phyloP scores from a whole-genome alignment of 2,797 vertebrate species.

The Choloepus didactylus region DNA sequence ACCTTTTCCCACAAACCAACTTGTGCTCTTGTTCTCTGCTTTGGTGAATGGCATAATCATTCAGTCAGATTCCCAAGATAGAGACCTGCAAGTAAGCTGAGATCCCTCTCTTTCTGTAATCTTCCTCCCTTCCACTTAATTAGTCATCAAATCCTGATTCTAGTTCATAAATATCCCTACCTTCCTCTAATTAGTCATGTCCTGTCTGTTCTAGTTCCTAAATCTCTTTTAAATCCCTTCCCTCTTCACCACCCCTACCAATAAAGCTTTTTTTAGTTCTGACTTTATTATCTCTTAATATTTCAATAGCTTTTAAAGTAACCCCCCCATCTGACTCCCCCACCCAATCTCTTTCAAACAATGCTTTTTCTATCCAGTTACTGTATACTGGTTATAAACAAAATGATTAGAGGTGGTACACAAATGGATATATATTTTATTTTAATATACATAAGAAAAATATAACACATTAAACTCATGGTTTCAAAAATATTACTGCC shows the following conservation, averaged over 20 bases:
- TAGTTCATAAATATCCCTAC: conserved; percentile 60
- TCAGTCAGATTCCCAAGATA: background rate
- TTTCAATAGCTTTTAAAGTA: conserved; percentile 43
- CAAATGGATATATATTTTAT: conserved; percentile 18
- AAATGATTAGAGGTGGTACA: conserved; percentile 5
- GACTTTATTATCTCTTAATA: conserved; percentile 18
- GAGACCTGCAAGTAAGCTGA: conserved; percentile 9
- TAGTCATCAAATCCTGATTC: conserved; percentile 58
- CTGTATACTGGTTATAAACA: background rate
- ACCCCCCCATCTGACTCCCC: background rate
- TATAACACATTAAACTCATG: conserved; percentile 12
- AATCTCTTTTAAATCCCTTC: conserved; percentile 64
- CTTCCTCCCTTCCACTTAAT: conserved; percentile 58
- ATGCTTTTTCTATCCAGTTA: conserved; percentile 35
- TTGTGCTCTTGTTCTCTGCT: conserved; percentile 8
- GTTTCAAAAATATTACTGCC: conserved; percentile 17
- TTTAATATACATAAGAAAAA: conserved; percentile 64
- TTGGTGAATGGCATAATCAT: background rate
- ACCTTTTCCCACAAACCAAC: background rate
- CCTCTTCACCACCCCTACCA: conserved; percentile 25
- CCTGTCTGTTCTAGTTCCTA: conserved; percentile 37
- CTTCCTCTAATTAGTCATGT: conserved; percentile 63
- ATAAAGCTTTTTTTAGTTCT: conserved; percentile 27
- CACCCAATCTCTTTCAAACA: background rate
- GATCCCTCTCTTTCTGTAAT: conserved; percentile 48